phyloP scores from a whole-genome alignment of 2,797 vertebrate species.

The Yasuhikotakia modesta region DNA sequence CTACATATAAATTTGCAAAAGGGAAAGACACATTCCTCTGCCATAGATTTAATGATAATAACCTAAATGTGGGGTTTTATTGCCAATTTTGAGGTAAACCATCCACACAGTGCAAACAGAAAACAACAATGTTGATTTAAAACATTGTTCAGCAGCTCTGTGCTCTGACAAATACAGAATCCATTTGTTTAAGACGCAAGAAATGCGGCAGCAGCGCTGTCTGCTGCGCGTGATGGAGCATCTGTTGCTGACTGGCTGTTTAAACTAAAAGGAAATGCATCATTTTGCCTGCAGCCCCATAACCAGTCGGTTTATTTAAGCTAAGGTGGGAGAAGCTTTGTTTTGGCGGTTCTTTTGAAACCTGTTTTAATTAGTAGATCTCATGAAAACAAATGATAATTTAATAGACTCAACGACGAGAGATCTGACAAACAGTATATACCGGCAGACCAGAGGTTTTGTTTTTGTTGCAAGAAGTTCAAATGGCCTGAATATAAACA shows the following conservation, averaged over 20 bases:
- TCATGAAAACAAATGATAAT: constrained; percentile 47
- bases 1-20: no score
- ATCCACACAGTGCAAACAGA: constrained; percentile 19
- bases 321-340: constrained; percentile 35
- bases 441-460: constrained; percentile 20
- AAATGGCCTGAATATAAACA: constrained; percentile 25
- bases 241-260: constrained; percentile 53
- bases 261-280: constrained; percentile 56
- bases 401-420: constrained; percentile 41
- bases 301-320: constrained; percentile 50
- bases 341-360: constrained; percentile 42
- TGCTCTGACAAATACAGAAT: constrained; percentile 32
- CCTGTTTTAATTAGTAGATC: constrained; percentile 47
- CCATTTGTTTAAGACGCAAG: constrained; percentile 44
- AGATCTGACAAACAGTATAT: constrained; percentile 32
- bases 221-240: constrained; percentile 47
- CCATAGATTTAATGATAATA: not conserved
- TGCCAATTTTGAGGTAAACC: constrained; percentile 12
- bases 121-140: constrained; percentile 27
- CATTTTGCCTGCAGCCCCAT: constrained; percentile 45
- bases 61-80: not conserved
- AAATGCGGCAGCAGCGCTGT: constrained; percentile 36
- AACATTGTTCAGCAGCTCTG: constrained; percentile 33
- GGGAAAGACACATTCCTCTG: not conserved
- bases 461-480: constrained; percentile 33